Evolutionary conservation across 2,888 invertebrate genomes (phyloP).

Genomic region (Pomacea canaliculata): DNA sequence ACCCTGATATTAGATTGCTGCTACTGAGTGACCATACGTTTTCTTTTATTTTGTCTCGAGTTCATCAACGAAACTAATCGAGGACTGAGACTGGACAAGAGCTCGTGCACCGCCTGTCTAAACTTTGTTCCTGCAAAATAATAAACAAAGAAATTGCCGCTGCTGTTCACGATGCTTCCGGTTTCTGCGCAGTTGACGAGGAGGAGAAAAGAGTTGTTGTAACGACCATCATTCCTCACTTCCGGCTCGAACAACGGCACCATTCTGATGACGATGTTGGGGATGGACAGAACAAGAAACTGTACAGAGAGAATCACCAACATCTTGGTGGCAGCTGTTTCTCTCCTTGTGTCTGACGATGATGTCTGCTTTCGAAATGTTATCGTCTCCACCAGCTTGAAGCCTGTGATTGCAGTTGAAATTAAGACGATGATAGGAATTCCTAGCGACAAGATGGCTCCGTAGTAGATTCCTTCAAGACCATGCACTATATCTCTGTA

Average conservation of each 20-base stretch:
- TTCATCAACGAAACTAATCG: no score
- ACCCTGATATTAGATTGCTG: no score
- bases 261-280: conserved; percentile 8
- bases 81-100: no score
- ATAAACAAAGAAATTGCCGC: conserved; percentile 17
- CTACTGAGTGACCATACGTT: no score
- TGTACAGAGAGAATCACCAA: conserved; percentile 9
- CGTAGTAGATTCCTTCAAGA: conserved; percentile 10
- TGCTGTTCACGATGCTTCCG: conserved; percentile 1
- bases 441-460: conserved; percentile 1
- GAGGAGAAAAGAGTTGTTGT: conserved; percentile 8
- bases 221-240: conserved; percentile 3
- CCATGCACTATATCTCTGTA: not conserved
- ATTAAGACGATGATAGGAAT: conserved; percentile 5
- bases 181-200: conserved; percentile 4
- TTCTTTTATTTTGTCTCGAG: no score
- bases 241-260: conserved; percentile 6
- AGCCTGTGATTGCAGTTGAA: conserved; percentile 10
- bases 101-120: not conserved
- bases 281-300: conserved; percentile 11
- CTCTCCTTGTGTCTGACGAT: not conserved
- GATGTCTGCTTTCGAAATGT: not conserved
- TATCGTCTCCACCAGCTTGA: conserved; percentile 9
- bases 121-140: conserved; percentile 13
- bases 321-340: conserved; percentile 16